A percentile compares a stretch with the other conserved stretches of the same genome.
These are phyloP conservation scores for Oscheius myriophilus DNA, from an alignment of 2,888 invertebrate genomes.

Conservation along the genomic window DNA sequence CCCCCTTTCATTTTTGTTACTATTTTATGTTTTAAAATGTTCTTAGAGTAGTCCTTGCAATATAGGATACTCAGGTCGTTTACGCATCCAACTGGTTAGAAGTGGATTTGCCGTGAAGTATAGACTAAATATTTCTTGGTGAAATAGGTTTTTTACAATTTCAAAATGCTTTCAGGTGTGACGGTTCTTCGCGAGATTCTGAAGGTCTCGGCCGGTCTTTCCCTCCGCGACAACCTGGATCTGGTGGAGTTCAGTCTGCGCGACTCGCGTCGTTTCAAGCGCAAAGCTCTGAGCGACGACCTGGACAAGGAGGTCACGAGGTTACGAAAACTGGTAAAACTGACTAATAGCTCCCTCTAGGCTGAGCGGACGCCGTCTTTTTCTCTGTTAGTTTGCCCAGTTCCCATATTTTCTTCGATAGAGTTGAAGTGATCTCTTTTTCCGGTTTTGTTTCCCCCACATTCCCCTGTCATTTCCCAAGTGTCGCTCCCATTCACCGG, in stretches of 20 bases:
- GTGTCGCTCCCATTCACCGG: neutral
- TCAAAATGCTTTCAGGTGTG: too few relatives aligned
- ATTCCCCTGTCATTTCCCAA: neutral
- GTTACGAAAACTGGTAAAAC: neutral
- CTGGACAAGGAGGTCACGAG: slow-evolving; percentile 21
- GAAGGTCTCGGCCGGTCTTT: neutral
- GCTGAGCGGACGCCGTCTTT: neutral
- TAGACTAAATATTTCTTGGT: too few relatives aligned
- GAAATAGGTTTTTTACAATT: too few relatives aligned
- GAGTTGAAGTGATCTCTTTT: neutral
- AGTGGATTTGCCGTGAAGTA: too few relatives aligned
- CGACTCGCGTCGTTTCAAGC: slow-evolving; percentile 18
- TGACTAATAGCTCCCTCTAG: neutral
- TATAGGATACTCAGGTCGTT: too few relatives aligned
- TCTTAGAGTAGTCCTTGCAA: too few relatives aligned
- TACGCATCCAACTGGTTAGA: too few relatives aligned
- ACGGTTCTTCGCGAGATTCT: slow-evolving; percentile 3
- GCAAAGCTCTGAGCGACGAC: slow-evolving; percentile 2
- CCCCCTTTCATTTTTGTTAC: too few relatives aligned
- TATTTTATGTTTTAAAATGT: too few relatives aligned
- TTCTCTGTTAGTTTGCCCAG: neutral
- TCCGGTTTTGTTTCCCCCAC: neutral
- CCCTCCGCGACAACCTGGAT: slow-evolving; percentile 3
- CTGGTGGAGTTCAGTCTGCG: slow-evolving; percentile 16
- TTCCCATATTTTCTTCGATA: neutral